A percentile compares a stretch with the other conserved stretches of the same genome.
Evolutionary conservation across 1,140 invertebrate species (phyloP).

Genomic region (Lepidurus packardi): DNA sequence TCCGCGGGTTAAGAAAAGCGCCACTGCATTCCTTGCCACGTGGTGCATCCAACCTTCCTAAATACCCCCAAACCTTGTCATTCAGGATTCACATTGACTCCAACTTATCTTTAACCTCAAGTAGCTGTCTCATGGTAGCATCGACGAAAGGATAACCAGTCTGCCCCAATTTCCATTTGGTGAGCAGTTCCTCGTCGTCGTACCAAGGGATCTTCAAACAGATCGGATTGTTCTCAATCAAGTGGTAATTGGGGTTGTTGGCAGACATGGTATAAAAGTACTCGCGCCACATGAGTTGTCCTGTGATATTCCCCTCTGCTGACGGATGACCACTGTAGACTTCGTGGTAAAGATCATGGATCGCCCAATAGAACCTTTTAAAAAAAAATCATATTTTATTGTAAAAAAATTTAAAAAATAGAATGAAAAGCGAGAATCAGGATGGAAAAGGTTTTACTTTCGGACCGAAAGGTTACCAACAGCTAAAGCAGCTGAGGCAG

Average conservation of each 20-base stretch:
- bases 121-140: slow-evolving; percentile 67
- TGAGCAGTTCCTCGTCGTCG: slow-evolving; percentile 54
- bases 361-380: slow-evolving; percentile 55
- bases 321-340: slow-evolving; percentile 48
- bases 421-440: background rate
- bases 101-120: slow-evolving; percentile 49
- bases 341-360: slow-evolving; percentile 55
- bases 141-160: slow-evolving; percentile 75
- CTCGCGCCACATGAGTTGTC: slow-evolving; percentile 68
- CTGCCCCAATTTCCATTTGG: slow-evolving; percentile 60
- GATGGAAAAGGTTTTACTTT: slow-evolving; percentile 48
- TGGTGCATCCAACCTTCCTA: slow-evolving; percentile 65
- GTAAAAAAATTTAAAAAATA: background rate
- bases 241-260: slow-evolving; percentile 64
- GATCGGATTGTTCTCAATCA: slow-evolving; percentile 62
- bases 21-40: slow-evolving; percentile 64
- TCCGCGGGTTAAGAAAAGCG: slow-evolving; percentile 61
- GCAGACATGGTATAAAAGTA: slow-evolving; percentile 66
- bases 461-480: slow-evolving; percentile 55
- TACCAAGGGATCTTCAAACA: slow-evolving; percentile 69
- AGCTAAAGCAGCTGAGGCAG: slow-evolving; percentile 58
- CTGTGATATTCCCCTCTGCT: slow-evolving; percentile 50
- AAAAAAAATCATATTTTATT: background rate
- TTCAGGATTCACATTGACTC: background rate
- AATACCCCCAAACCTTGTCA: background rate